These are phyloP conservation scores for Lasioglossum villosulum DNA, from an alignment of 2,888 invertebrate species.

Conservation along the genomic window DNA sequence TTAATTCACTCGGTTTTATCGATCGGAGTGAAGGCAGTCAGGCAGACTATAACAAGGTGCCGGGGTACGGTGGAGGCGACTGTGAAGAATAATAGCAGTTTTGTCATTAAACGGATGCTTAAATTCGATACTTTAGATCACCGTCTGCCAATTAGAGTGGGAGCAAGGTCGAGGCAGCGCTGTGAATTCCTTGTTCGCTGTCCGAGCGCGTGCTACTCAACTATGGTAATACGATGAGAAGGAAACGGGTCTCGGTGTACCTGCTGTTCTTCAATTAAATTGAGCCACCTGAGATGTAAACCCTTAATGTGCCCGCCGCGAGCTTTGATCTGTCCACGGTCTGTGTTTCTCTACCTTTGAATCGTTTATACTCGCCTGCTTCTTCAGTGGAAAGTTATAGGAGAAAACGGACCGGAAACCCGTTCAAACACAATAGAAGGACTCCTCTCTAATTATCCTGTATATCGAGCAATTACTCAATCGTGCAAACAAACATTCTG, in stretches of 20 bases:
- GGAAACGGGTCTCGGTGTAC: conserved; percentile 53
- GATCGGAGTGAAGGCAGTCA: conserved; percentile 45
- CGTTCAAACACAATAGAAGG: background rate
- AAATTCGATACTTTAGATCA: conserved; percentile 64
- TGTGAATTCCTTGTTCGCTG: conserved; percentile 62
- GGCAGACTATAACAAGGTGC: conserved; percentile 38
- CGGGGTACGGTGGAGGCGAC: conserved; percentile 18
- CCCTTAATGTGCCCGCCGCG: conserved; percentile 51
- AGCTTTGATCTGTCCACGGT: conserved; percentile 51
- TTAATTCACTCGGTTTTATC: conserved; percentile 53
- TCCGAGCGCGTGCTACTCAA: conserved; percentile 55
- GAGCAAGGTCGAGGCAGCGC: conserved; percentile 53
- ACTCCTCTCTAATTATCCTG: background rate
- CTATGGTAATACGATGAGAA: conserved; percentile 60
- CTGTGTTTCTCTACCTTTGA: conserved; percentile 17
- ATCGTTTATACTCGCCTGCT: conserved; percentile 17
- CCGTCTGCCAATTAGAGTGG: conserved; percentile 63
- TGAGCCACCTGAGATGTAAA: conserved; percentile 42
- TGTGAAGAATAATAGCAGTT: conserved; percentile 52
- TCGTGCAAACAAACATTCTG: background rate
- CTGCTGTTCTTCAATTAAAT: conserved; percentile 62
- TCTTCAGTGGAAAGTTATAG: background rate
- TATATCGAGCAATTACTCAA: conserved; percentile 1
- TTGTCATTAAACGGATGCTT: conserved; percentile 63
- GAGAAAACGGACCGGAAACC: background rate